Percentiles rank a stretch among this genome's conserved stretches.
phyloP scores from a whole-genome alignment of 1,140 invertebrate genomes.

The Camponotus floridanus region DNA sequence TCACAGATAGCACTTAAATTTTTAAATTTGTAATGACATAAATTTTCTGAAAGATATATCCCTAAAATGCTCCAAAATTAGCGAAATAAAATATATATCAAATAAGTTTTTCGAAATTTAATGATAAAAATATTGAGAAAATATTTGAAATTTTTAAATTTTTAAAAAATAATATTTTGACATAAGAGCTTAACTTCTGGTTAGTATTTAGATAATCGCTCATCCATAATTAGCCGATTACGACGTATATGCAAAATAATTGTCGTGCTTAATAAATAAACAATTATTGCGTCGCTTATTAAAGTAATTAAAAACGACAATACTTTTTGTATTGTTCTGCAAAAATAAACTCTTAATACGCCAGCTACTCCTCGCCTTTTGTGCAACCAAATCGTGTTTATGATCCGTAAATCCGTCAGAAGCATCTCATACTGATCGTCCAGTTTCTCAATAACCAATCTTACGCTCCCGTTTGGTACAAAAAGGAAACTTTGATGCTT shows the following conservation, averaged over 20 bases:
- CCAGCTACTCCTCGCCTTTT: background rate
- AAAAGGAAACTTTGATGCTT: conserved; percentile 9
- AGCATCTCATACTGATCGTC: background rate
- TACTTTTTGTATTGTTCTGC: conserved; percentile 4
- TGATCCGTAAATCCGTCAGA: conserved; percentile 14
- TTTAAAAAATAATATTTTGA: no score
- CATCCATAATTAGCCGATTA: conserved; percentile 62
- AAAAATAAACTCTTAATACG: conserved; percentile 50
- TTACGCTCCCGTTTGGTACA: conserved; percentile 17
- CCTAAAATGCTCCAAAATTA: no score
- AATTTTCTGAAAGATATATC: no score
- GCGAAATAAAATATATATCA: no score
- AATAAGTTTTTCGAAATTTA: no score
- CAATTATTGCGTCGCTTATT: conserved; percentile 65
- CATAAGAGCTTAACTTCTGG: no score
- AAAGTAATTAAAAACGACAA: conserved; percentile 73
- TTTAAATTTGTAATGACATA: no score
- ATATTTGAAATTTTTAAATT: no score
- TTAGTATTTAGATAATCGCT: no score
- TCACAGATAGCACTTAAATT: no score
- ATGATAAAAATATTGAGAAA: no score
- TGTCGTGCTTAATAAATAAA: conserved; percentile 23
- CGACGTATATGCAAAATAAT: conserved; percentile 77
- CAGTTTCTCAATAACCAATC: conserved; percentile 26
- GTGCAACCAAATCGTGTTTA: conserved; percentile 15